These are phyloP conservation scores for Brachionus rotundiformis DNA, from an alignment of 1,140 invertebrate genomes.

Conservation along the genomic window DNA sequence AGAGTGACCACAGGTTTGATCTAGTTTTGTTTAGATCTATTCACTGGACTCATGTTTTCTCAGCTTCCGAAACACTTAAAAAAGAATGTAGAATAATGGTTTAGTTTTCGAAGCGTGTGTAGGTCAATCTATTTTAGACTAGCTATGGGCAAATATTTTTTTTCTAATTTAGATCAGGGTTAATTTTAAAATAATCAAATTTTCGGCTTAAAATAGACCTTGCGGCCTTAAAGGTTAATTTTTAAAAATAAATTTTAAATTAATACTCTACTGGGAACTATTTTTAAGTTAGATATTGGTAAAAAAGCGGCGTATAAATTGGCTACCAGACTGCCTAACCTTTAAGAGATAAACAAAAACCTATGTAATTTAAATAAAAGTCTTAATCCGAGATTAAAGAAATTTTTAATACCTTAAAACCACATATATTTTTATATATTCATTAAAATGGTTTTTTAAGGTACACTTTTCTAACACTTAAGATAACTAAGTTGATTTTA, in stretches of 20 bases:
- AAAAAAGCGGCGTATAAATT: background rate
- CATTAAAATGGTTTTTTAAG: background rate
- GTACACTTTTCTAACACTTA: too few species aligned
- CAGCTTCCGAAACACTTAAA: slow-evolving; percentile 7
- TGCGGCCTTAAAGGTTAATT: background rate
- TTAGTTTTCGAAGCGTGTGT: background rate
- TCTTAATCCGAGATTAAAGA: slow-evolving; percentile 5
- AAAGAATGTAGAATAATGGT: background rate
- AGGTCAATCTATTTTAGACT: slow-evolving; percentile 1
- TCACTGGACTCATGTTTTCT: background rate
- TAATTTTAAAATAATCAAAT: background rate
- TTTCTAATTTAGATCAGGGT: background rate
- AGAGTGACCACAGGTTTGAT: background rate
- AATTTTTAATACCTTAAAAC: too few species aligned
- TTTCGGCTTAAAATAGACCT: background rate
- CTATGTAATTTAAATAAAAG: slow-evolving; percentile 5
- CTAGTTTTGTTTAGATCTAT: background rate
- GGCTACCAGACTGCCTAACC: background rate
- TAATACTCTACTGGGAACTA: background rate
- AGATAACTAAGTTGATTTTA: too few species aligned
- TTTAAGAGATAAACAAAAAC: slow-evolving; percentile 3
- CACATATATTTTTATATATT: background rate
- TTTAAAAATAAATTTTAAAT: background rate
- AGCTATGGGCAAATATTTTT: background rate
- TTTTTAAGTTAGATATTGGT: background rate